Evolutionary conservation across 2,888 invertebrate species (phyloP), one percentile per base, ranked within the genome.

Genomic region (Apamea crenata): DNA sequence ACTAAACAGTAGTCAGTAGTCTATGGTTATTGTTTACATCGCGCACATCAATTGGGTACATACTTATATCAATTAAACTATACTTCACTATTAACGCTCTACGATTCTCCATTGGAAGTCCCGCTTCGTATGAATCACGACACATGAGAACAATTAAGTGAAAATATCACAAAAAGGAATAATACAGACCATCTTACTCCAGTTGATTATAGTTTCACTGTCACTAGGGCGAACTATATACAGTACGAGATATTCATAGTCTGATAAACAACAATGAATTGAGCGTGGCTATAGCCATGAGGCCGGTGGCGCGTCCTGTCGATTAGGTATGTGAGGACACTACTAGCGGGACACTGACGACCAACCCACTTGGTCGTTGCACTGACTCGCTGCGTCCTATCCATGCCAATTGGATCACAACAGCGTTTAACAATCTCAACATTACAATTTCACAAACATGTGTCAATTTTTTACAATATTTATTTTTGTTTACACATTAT

Each of bases 331-430:
- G 86, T 89, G 89, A 88, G 89, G 90, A 82, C 88, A 91, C 91
- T 89, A 91, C 92, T 92, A 92, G 87, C 89, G 88, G 87, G 88
- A 83, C 81, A 88, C 86, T 86, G 81, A 81, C 82, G 83, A 74
- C 77, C 83, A 86, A 83, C 82, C 84, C 87, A 85, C 87, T 90
- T 86, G 91, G 84, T 86, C 82, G 82, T 87, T 91, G 92, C 90
- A 91, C 86, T 76, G 87, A 88, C 86, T 88, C 88, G 90, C 82
- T 87, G 82, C 82, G 88, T 82, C 88, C 87, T 85, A 86, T 88
- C 88, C 89, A 89, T 92, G 92, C 81, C 91, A 94, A 94, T 93
- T 94, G 90, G 88, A 89, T 87, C 90, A 92, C 91, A 94, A 87
- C 88, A 77, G 81, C 73, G 80, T 84, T 40, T 85, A 82, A 86